A percentile compares a stretch with the other conserved stretches of the same genome.
Conservation (phyloP, 2,113 vertebrate genomes). For the Microcebus tavaratra region DNA sequence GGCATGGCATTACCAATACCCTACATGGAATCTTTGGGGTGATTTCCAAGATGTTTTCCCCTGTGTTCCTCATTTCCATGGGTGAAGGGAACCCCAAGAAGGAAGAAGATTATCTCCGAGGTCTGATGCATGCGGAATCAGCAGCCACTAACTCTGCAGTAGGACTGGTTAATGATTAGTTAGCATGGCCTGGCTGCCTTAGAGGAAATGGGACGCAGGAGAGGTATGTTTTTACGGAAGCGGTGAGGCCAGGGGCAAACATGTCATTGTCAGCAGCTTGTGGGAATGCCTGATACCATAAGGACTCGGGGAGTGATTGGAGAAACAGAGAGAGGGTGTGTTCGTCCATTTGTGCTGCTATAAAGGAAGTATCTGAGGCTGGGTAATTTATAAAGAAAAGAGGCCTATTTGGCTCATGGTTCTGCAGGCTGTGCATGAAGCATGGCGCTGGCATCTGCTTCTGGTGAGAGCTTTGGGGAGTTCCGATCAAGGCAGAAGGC, state of each 20-base stretch:
- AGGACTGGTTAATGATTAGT: not conserved
- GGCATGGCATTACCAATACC: not conserved
- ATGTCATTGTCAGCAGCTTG: not conserved
- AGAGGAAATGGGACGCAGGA: not conserved
- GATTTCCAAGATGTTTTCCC: not conserved
- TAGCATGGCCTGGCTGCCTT: not conserved
- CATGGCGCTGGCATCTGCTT: no score
- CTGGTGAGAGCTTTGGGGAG: no score
- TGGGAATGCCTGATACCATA: not conserved
- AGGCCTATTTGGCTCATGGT: no score
- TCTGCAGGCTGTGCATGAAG: no score
- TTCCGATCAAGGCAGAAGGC: no score
- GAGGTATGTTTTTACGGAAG: not conserved
- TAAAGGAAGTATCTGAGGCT: no score
- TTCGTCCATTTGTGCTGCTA: no score
- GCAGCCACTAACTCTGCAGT: not conserved
- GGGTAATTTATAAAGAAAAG: no score
- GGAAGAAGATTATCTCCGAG: not conserved
- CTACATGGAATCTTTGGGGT: not conserved
- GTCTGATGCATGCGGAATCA: not conserved
- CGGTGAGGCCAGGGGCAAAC: not conserved
- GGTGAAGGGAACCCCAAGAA: not conserved
- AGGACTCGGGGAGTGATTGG: not conserved
- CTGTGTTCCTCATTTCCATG: not conserved
- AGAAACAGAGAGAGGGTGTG: not conserved